These are phyloP conservation scores for Sympetrum striolatum DNA, from an alignment of 2,888 invertebrate genomes.

Conservation along the genomic window DNA sequence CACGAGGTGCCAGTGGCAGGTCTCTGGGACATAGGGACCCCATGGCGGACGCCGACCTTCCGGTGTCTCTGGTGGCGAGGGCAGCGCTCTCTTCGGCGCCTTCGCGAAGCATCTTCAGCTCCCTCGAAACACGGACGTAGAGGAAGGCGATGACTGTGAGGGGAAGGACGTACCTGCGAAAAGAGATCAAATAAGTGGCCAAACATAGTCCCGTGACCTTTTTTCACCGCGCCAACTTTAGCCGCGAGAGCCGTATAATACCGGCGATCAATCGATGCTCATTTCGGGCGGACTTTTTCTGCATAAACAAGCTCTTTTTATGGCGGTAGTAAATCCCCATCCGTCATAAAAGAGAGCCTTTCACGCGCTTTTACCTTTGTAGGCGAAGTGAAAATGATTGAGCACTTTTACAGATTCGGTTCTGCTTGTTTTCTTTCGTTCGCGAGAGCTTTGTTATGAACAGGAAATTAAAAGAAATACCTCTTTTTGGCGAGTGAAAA, in stretches of 20 bases:
- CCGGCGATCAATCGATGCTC: background rate
- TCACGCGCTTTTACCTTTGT: background rate
- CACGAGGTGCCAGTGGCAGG: background rate
- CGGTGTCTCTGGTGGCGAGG: slow-evolving; percentile 50
- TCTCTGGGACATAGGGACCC: background rate
- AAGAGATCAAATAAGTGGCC: background rate
- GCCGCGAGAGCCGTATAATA: background rate
- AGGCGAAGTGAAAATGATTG: too few species aligned
- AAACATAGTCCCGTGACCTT: background rate
- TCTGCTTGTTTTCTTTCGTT: too few species aligned
- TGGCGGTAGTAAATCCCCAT: background rate
- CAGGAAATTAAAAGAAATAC: too few species aligned
- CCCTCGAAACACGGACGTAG: slow-evolving; percentile 70
- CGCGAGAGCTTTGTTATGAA: too few species aligned
- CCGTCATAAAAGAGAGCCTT: background rate
- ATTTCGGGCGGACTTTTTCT: background rate
- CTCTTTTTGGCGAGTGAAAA: too few species aligned
- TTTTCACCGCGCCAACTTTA: background rate
- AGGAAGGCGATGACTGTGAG: slow-evolving; percentile 69
- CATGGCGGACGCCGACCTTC: slow-evolving; percentile 54
- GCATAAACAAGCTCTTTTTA: background rate
- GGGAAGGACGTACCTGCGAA: slow-evolving; percentile 66
- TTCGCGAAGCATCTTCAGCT: slow-evolving; percentile 61
- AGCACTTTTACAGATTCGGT: too few species aligned
- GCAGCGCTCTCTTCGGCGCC: background rate